Evolutionary conservation across 2,113 vertebrate species (phyloP).

Genomic region (Panthera uncia): DNA sequence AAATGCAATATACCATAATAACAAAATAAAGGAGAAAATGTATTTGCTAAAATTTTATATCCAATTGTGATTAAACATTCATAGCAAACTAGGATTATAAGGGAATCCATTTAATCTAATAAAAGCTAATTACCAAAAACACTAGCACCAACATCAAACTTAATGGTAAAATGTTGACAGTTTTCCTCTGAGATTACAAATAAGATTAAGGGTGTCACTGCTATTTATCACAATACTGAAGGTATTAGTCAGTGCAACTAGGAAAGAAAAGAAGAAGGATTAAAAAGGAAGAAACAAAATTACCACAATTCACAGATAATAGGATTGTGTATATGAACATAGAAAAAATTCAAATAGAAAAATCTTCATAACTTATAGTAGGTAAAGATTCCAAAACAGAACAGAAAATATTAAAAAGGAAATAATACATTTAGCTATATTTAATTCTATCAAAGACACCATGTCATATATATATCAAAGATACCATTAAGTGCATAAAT

Average conservation of each 20-base stretch:
- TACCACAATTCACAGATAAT: background rate
- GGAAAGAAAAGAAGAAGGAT: background rate
- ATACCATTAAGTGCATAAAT: background rate
- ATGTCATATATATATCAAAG: background rate
- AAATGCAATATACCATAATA: conserved; percentile 14
- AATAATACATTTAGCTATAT: background rate
- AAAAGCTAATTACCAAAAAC: conserved; percentile 37
- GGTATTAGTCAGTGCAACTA: background rate
- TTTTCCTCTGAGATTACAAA: conserved; percentile 3
- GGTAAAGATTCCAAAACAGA: background rate
- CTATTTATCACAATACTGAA: background rate
- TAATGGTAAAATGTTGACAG: background rate
- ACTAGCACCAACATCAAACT: background rate
- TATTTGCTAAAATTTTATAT: conserved; percentile 36
- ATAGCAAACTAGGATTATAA: conserved; percentile 3
- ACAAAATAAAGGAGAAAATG: background rate
- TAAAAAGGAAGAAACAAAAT: background rate
- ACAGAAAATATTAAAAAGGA: conserved; percentile 23
- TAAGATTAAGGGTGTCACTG: background rate
- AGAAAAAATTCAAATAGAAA: conserved; percentile 2
- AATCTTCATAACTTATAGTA: background rate
- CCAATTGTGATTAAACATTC: conserved; percentile 18
- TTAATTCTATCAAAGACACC: background rate
- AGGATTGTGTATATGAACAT: background rate
- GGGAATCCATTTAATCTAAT: conserved; percentile 16